Base-by-base conservation (phyloP, 2,797 vertebrate genomes). In the Astyanax mexicanus region DNA sequence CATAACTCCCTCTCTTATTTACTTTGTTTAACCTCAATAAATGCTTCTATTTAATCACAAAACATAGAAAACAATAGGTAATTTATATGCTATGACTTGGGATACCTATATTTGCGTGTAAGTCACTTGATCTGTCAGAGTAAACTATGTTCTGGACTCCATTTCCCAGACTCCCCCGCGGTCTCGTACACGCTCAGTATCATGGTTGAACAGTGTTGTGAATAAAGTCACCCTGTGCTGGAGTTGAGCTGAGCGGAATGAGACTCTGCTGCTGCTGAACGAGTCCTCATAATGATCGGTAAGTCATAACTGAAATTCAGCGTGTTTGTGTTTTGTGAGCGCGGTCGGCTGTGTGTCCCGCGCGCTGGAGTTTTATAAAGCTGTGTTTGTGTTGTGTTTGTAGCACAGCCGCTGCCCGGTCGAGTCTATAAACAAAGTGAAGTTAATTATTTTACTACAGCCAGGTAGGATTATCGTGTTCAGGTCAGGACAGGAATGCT, bases 241-340 rank as follows among this genome's bases (percentile, higher is more conserved):
- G 79, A 65, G 45, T 49, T 37, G 32, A 9, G 21, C 27, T 9
- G 21, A n/a, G n/a, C n/a, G n/a, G n/a, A n/a, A 9, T 27, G 38
- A 60, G 11, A 68, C 35, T 23, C 51, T 19, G 23, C 17, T 44
- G 44, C 19, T 13, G 29, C 29, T 5, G 29, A n/a, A n/a, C n/a
- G n/a, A 5, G 60, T 77, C 65, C 45, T 49, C 74, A 69, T 45
- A 47, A 87, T 87, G 86, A 84, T 87, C 69, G 83, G 84, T 87
- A 86, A 80, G 86, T 23, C 37, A 0, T 15, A 57, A 27, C 68
- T 74, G 15, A 19, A 11, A 42, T 69, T 29, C 15, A 60, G 6
- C 11, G 15, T 11, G 7, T 38, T 69, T 4, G 17, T 29, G 10
- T 1, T 29, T 35, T 52, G 3, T 27, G 21, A 15, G 1, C 13